A percentile compares a stretch with the other conserved stretches of the same genome.
Evolutionary conservation across 2,113 vertebrate species (phyloP).

Genomic region (Lampris incognitus): DNA sequence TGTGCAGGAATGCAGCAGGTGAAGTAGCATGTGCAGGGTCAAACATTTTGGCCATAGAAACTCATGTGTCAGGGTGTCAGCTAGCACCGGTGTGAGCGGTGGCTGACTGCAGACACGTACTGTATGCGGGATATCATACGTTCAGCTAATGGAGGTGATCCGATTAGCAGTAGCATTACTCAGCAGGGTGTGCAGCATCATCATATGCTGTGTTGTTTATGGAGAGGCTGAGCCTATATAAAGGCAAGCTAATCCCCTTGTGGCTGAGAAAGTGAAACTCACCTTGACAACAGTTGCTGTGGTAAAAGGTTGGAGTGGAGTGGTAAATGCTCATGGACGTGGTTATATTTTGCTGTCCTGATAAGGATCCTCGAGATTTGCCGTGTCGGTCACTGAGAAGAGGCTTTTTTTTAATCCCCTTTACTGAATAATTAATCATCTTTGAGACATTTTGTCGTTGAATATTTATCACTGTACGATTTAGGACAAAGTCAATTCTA

Average conservation of each 20-base stretch:
- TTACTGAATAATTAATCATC: conserved; percentile 48
- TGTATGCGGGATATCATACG: conserved; percentile 43
- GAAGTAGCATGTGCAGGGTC: background rate
- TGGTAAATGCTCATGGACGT: conserved; percentile 21
- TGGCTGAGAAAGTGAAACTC: conserved; percentile 70
- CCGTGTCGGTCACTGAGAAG: background rate
- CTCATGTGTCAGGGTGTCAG: background rate
- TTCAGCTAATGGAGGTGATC: conserved; percentile 67
- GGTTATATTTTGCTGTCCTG: conserved; percentile 19
- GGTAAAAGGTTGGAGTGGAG: conserved; percentile 33
- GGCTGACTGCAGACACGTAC: background rate
- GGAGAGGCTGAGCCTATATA: conserved; percentile 38
- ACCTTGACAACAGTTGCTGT: conserved; percentile 70
- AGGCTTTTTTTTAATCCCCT: conserved; percentile 1
- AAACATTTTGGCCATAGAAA: too few species aligned
- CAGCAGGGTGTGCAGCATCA: conserved; percentile 32
- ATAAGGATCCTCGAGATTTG: conserved; percentile 21
- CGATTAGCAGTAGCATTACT: conserved; percentile 55
- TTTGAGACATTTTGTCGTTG: conserved; percentile 27
- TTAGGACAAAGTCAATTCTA: conserved; percentile 1
- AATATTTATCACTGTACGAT: conserved; percentile 16
- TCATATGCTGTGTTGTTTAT: conserved; percentile 51
- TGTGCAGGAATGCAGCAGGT: background rate
- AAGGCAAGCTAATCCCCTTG: conserved; percentile 63
- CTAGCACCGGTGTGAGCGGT: background rate